Evolutionary conservation across 2,888 invertebrate genomes (phyloP).

Genomic region (Rhingia rostrata): DNA sequence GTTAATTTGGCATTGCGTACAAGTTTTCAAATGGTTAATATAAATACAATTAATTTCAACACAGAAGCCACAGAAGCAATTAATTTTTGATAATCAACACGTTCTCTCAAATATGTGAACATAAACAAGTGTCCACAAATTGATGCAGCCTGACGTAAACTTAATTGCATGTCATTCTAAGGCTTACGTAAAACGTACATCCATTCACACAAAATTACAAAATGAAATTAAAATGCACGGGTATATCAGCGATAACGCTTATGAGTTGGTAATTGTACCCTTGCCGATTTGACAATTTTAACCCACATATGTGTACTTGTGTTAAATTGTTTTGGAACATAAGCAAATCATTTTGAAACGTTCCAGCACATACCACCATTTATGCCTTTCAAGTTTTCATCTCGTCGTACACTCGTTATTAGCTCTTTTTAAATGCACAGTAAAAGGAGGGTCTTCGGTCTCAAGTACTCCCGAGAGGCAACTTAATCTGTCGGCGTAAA

Average conservation of each 20-base stretch:
- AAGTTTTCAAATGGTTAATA: no score
- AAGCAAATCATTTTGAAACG: not conserved
- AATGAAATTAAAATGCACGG: constrained; percentile 26
- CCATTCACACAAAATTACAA: constrained; percentile 24
- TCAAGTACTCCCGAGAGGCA: constrained; percentile 24
- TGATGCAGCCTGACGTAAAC: no score
- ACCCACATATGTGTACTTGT: constrained; percentile 9
- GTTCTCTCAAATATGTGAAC: no score
- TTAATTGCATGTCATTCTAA: no score
- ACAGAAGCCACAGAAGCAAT: no score
- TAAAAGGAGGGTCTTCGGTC: not conserved
- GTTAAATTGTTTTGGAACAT: constrained; percentile 26
- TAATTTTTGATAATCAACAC: no score
- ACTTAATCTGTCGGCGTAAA: constrained; percentile 4
- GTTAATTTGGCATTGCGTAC: no score
- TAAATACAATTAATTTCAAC: no score
- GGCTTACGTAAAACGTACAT: not conserved
- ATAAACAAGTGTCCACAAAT: no score
- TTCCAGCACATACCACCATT: constrained; percentile 28
- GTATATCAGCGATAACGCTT: constrained; percentile 8
- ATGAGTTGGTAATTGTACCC: constrained; percentile 30
- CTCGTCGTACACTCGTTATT: constrained; percentile 2
- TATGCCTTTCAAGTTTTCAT: not conserved
- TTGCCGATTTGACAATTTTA: constrained; percentile 16
- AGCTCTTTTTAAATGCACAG: constrained; percentile 25